Evolutionary conservation across 2,888 invertebrate species (phyloP), one percentile per base, ranked within the genome.

Genomic region (Ichneumon xanthorius): DNA sequence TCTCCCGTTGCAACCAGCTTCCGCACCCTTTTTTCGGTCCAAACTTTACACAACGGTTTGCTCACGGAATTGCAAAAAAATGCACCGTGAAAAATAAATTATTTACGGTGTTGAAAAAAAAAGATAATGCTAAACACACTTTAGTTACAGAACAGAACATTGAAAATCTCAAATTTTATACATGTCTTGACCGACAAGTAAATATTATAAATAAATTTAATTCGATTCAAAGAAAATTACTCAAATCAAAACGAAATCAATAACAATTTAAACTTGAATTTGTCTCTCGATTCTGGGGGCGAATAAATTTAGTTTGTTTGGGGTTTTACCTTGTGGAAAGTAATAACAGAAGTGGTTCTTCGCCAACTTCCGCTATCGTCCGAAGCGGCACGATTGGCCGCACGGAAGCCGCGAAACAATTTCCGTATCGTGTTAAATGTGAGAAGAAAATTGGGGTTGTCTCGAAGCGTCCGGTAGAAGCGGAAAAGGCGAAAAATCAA

Each of bases 371-470:
- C n/a, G 22, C 14, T 37, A 33, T 48, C 37, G 37, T 67, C 30
- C 19, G 9, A 33, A 26, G 22, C 16, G 2, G 2, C n/a, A 73
- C 33, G 71, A 73, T 80, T 73, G 65, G 45, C 53, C 63, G 33
- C 33, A 19, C 26, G 33, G 63, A 33, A 33, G 37, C 3, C 4
- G 22, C 58, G 26, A 58, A 58, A 22, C 22, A 11, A 26, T 58
- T 58, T 58, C 5, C 9, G 14, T 58, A 58, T 58, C 26, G 55
- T 37, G 26, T 58, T 68, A 30, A 19, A 80, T 76, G 58, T 33
- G 70, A 58, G 48, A 26, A 5, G 22, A 50, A 50, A 65, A 65
- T 76, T 80, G 30, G 50, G 58, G 55, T n/a, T 53, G 55, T 63
- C 76, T 16, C 76, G 40, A 22, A 11, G 19, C 50, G 61, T 78